These are phyloP conservation scores for Leptobrachium leishanense DNA, from an alignment of 2,113 vertebrate genomes.

Conservation along the genomic window DNA sequence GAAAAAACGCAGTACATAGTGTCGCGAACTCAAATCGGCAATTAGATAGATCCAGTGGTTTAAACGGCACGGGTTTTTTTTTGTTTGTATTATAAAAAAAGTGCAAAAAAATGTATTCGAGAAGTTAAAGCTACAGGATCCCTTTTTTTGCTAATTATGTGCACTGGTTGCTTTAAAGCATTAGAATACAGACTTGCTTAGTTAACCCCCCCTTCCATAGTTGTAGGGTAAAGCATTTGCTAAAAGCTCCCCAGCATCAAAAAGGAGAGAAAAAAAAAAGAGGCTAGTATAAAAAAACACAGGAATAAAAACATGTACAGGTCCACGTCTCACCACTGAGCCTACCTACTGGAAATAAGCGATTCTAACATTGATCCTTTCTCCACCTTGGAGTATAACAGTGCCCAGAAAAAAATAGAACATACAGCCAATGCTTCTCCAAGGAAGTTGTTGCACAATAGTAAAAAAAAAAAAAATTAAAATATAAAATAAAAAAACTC, in stretches of 20 bases:
- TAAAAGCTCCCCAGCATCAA: slow-evolving; percentile 17
- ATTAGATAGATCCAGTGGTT: slow-evolving; percentile 96
- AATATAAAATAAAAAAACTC: slow-evolving; percentile 11
- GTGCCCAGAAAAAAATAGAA: slow-evolving; percentile 29
- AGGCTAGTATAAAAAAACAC: slow-evolving; percentile 28
- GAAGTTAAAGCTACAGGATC: slow-evolving; percentile 98
- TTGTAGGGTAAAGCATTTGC: slow-evolving; percentile 12
- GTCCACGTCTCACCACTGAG: slow-evolving; percentile 24
- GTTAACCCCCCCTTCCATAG: slow-evolving; percentile 18
- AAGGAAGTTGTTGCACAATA: slow-evolving; percentile 27
- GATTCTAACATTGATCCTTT: slow-evolving; percentile 38
- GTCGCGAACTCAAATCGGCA: slow-evolving; percentile 98
- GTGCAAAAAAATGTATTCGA: slow-evolving; percentile 90
- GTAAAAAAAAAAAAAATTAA: slow-evolving; percentile 12
- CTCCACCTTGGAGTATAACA: slow-evolving; percentile 36
- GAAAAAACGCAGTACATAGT: slow-evolving; percentile 95
- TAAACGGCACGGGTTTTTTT: slow-evolving; percentile 79
- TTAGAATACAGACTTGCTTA: slow-evolving; percentile 55
- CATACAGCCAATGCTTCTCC: slow-evolving; percentile 14
- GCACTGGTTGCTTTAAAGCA: slow-evolving; percentile 64
- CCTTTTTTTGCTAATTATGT: slow-evolving; percentile 73
- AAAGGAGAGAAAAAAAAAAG: slow-evolving; percentile 18
- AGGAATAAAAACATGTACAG: slow-evolving; percentile 20
- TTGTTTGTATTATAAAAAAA: slow-evolving; percentile 79
- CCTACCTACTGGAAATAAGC: slow-evolving; percentile 38